Evolutionary conservation across 2,888 invertebrate genomes (phyloP).

Genomic region (Uloborus plumipes): DNA sequence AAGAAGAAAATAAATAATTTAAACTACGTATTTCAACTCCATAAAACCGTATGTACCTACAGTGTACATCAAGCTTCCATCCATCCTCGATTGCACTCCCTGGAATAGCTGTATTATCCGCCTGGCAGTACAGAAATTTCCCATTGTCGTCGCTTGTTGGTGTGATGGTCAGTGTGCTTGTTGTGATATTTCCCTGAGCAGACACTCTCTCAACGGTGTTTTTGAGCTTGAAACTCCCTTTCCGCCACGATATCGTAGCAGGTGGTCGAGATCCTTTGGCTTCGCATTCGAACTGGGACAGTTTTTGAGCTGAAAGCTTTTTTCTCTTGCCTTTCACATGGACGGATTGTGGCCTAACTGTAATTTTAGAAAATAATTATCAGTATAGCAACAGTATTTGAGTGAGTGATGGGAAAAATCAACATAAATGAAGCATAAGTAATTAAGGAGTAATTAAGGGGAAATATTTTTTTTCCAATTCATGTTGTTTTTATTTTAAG

Average conservation of each 20-base stretch:
- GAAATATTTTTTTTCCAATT: too few relatives aligned
- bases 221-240: conserved; percentile 53
- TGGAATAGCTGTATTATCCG: conserved; percentile 67
- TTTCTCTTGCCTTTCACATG: conserved; percentile 51
- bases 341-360: conserved; percentile 58
- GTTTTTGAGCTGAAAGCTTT: conserved; percentile 54
- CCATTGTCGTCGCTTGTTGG: conserved; percentile 68
- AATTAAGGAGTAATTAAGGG: too few relatives aligned
- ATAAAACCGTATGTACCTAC: conserved; percentile 64
- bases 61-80: conserved; percentile 67
- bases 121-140: conserved; percentile 67
- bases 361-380: neutral
- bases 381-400: neutral
- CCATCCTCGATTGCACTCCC: conserved; percentile 67
- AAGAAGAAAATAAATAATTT: too few relatives aligned
- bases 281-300: conserved; percentile 59
- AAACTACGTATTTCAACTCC: too few relatives aligned
- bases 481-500: too few relatives aligned
- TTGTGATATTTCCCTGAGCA: conserved; percentile 66
- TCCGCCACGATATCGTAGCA: conserved; percentile 58
- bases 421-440: too few relatives aligned
- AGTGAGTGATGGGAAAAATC: too few relatives aligned
- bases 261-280: conserved; percentile 59
- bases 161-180: conserved; percentile 66
- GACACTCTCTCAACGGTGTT: conserved; percentile 38